Base-by-base conservation (phyloP, 1,140 invertebrate genomes). In the Intoshia linei region DNA sequence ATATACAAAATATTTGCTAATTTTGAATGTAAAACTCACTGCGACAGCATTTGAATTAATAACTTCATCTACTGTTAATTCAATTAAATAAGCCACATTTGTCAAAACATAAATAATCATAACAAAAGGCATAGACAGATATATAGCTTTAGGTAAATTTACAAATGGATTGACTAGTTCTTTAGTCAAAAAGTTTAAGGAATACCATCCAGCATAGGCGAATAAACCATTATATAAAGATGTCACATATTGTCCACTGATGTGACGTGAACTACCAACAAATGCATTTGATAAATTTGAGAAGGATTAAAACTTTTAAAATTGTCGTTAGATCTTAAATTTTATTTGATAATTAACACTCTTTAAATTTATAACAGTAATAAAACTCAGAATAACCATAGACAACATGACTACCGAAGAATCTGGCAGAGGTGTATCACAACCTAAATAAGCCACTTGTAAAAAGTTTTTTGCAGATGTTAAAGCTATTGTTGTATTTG, bases 111-210 rank as follows among this genome's bases (percentile, higher is more conserved):
- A 64, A 6, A 64, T 51, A 21, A 52, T 29, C 3, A 56, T 59
- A 11, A 64, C 61, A 21, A 62, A 47, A 4, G 52, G 50, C 18
- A 64, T 57, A 5, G 59, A 57, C 14, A 58, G 52, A 38, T 62
- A 53, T 37, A 64, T 54, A 24, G 62, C 62, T 18, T 59, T 41
- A 3, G 62, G 62, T 17, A 63, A 47, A 43, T 63, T 63, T 45
- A 58, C 56, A 35, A 79, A 71, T 1, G 83, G 81, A 60, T 92
- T 77, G 55, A 87, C 81, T 42, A 93, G 59, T 60, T 93, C 83
- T 57, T 92, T 81, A 46, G 92, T 87, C 34, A 92, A 83, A 60
- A 93, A 92, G 58, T 92, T 90, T 44, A 90, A 60, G 53, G 84
- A 87, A 61, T 90, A 54, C 54, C 54, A 98, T 54, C 87, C 87